Evolutionary conservation across 1,140 invertebrate species (phyloP), one percentile per base, ranked within the genome.

Genomic region (Cyclargus thomasi): DNA sequence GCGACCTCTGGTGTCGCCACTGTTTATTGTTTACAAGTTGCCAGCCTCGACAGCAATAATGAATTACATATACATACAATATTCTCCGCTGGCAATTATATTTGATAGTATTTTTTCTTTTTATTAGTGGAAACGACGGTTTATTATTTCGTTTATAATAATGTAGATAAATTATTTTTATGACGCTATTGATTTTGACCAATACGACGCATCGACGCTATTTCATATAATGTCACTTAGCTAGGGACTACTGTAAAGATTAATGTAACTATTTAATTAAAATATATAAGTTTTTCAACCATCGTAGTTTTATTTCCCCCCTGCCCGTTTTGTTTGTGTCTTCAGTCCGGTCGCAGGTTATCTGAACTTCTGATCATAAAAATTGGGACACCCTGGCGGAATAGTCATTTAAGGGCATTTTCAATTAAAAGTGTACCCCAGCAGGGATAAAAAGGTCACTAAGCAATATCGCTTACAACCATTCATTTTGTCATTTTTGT

Each of bases 191-290:
- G 83, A 83, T 86, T 82, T 82, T 82, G 86, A 88, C 84, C 82
- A 90, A 86, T 86, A 86, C 82, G 83, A 83, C 83, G 85, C 85
- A 85, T 86, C 81, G 84, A 81, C 80, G 81, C 80, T 82, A 79
- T 82, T 82, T 76, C 73, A 77, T 77, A 78, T n/a, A n/a, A n/a
- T 81, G 83, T 88, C 82, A 86, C 78, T 71, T 85, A 86, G 85
- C 82, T 85, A 88, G 85, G 83, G 79, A 86, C 78, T 85, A 86
- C 82, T 90, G 87, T 90, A 90, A 90, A 90, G 83, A 87, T 78
- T 86, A 86, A 85, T 88, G 81, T 90, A 90, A 90, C 85, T 90
- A 90, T 90, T 88, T 90, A 90, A 89, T 88, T 87, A 83, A 86
- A 88, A 86, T 88, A 82, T 90, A 88, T 88, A 90, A 90, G 83